Evolutionary conservation across 2,888 invertebrate species (phyloP).

Genomic region (Lasioglossum oenotherae): DNA sequence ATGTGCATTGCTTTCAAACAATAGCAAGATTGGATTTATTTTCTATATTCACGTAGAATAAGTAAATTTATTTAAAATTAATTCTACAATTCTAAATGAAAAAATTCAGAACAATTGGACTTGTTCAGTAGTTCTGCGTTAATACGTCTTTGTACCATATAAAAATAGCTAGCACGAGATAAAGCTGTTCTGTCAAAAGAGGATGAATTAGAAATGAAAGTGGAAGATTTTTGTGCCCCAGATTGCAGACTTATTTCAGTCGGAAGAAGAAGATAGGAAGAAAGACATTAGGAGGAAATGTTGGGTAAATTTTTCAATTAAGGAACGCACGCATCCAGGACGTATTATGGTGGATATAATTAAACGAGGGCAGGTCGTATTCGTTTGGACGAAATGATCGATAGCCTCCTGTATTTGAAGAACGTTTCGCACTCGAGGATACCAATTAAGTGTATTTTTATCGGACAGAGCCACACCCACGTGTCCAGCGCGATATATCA

Average conservation of each 20-base stretch:
- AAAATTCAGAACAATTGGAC: not conserved
- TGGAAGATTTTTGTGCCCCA: not conserved
- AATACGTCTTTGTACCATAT: no score
- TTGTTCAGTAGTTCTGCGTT: not conserved
- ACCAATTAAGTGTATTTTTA: slow-evolving; percentile 75
- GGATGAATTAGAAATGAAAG: not conserved
- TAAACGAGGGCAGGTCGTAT: slow-evolving; percentile 51
- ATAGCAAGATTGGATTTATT: not conserved
- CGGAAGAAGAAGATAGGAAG: not conserved
- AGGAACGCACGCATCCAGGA: slow-evolving; percentile 18
- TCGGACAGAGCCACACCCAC: slow-evolving; percentile 61
- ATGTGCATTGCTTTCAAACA: not conserved
- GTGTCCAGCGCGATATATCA: slow-evolving; percentile 72
- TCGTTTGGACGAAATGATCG: slow-evolving; percentile 66
- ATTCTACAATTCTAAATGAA: not conserved
- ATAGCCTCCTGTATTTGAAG: slow-evolving; percentile 51
- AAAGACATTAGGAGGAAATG: not conserved
- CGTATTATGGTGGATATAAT: slow-evolving; percentile 57
- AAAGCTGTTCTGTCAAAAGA: not conserved
- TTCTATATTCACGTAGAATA: not conserved
- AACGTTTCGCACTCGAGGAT: slow-evolving; percentile 50
- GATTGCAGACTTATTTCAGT: not conserved
- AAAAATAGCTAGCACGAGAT: not conserved
- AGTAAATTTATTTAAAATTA: not conserved
- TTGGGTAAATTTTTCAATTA: slow-evolving; percentile 3